Base-by-base conservation (phyloP, 2,888 invertebrate genomes). In the Resseliella maxima region DNA sequence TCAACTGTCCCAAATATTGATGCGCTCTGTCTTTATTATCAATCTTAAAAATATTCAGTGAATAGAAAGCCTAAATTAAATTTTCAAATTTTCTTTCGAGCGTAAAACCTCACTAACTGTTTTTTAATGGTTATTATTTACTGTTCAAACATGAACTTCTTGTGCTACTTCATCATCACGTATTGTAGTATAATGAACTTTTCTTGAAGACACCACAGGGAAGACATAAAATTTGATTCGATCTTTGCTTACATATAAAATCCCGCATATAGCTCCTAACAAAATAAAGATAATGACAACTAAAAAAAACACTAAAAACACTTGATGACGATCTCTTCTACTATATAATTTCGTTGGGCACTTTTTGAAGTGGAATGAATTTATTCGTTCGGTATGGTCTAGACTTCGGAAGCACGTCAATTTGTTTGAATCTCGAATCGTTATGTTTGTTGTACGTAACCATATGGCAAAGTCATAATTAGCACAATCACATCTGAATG, bases 171-270 rank as follows among this genome's bases (percentile, higher is more conserved):
- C 93, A 88, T 92, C 92, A 88, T 93, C 93, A 87, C 93, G 93
- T 88, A 95, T 95, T 12, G 94, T 94, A 0, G 95, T 95, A 88
- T 95, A 95, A 88, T 95, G 94, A 54, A 95, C 95, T 89, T 95
- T 94, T 89, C 94, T 93, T 86, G 93, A 93, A 88, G 94, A 93
- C 85, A 95, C 91, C 45, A 94, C 91, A 0, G 94, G 94, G 45
- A 92, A 92, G 64, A 94, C 91, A 89, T 92, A 93, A 87, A 91
- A 92, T 87, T 92, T 92, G 85, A 95, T 90, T 87, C 92, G 92
- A 87, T 92, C 92, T 87, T 93, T 92, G 89, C 94, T 94, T 46
- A 94, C 90, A 89, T 94, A 95, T 35, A 93, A 91, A 86, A 94
- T 92, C 3, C 93, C 93, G 38, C 92, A 90, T 12, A 94, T 89